A percentile compares a stretch with the other conserved stretches of the same genome.
Evolutionary conservation across 1,140 invertebrate species (phyloP).

Genomic region (Cyclina sinensis): DNA sequence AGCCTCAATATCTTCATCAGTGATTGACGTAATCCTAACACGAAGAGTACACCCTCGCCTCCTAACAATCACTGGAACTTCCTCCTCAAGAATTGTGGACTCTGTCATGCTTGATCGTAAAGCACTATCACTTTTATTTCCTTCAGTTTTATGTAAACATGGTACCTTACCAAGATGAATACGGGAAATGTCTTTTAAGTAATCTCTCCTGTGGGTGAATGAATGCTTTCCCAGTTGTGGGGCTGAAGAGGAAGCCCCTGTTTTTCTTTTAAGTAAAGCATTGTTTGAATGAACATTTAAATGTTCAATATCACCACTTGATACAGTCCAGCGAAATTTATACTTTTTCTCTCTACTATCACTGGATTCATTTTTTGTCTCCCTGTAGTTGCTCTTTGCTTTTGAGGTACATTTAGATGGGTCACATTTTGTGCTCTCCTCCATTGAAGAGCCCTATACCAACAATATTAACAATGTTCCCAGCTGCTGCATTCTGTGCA

Average conservation of each 20-base stretch:
- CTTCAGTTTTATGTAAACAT: neutral
- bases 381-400: neutral
- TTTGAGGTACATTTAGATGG: conserved; percentile 29
- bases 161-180: neutral
- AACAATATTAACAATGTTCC: neutral
- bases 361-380: neutral
- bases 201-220: neutral
- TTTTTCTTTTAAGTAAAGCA: conserved; percentile 15
- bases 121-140: conserved; percentile 1
- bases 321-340: neutral
- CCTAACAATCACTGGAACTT: conserved; percentile 86
- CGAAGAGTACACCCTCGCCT: conserved; percentile 86
- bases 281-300: neutral
- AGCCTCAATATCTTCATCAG: conserved; percentile 67
- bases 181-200: neutral
- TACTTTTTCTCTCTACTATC: neutral
- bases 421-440: conserved; percentile 19
- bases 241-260: neutral
- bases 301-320: neutral
- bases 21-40: conserved; percentile 84
- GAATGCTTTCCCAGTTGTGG: neutral
- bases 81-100: conserved; percentile 86
- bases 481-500: too few species aligned
- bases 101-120: conserved; percentile 68
- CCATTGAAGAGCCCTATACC: conserved; percentile 30